Evolutionary conservation across 2,113 vertebrate species (phyloP).

Genomic region (Rhodinocichla rosea): DNA sequence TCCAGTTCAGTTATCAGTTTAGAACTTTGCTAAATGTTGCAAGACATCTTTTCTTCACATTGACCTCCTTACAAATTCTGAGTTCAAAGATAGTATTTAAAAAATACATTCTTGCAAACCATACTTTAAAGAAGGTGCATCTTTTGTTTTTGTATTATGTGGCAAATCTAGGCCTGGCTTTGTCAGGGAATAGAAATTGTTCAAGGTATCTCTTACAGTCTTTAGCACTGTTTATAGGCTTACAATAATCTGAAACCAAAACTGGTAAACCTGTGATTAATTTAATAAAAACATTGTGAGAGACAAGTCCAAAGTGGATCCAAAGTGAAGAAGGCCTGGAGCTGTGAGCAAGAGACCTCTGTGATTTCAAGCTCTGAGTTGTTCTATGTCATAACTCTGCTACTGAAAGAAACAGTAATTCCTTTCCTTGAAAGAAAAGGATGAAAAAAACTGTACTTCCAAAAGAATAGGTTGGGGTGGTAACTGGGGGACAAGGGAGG

Average conservation of each 20-base stretch:
- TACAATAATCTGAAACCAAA: not conserved
- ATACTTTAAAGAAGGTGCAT: fast-evolving
- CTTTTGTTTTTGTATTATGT: not conserved
- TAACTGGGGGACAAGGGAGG: fast-evolving
- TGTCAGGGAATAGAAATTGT: not conserved
- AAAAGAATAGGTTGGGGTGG: not conserved
- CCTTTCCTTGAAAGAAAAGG: not conserved
- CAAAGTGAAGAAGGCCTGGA: not conserved
- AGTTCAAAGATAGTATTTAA: not conserved
- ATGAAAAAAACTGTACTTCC: not conserved
- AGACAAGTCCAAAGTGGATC: not conserved
- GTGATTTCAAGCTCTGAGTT: not conserved
- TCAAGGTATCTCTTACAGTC: not conserved
- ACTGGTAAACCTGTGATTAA: not conserved
- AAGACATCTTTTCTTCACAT: fast-evolving
- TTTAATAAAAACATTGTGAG: not conserved
- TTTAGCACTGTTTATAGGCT: not conserved
- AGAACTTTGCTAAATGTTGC: not conserved
- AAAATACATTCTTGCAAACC: not conserved
- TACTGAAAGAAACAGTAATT: not conserved
- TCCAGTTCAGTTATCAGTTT: not conserved
- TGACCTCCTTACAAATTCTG: not conserved
- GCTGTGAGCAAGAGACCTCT: not conserved
- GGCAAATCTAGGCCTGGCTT: not conserved
- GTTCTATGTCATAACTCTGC: not conserved